phyloP scores from a whole-genome alignment of 2,888 invertebrate genomes.

The Tetragnatha montana region DNA sequence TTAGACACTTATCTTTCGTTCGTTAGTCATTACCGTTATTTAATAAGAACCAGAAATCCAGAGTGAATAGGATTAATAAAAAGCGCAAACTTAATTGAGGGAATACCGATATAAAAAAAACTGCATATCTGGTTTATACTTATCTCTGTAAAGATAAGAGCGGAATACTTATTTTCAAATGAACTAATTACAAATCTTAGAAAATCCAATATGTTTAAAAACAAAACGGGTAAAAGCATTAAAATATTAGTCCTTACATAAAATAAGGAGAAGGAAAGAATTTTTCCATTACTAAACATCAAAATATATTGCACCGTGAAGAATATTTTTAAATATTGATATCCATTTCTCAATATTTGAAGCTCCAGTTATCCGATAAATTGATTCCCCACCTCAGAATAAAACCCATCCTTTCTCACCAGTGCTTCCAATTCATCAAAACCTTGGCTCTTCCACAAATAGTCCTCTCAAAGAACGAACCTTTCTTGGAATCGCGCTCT shows the following conservation, averaged over 20 bases:
- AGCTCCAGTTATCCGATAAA: conserved; percentile 4
- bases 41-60: no score
- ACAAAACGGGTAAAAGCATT: no score
- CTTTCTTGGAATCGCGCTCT: not conserved
- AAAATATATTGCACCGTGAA: not conserved
- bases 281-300: not conserved
- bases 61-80: no score
- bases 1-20: no score
- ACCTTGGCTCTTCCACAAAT: not conserved
- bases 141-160: not conserved
- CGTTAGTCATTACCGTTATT: no score
- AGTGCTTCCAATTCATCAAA: conserved; percentile 18
- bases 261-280: no score
- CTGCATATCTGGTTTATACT: no score
- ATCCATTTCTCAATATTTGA: not conserved
- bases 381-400: conserved; percentile 9
- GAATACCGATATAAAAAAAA: no score
- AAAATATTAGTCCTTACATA: no score
- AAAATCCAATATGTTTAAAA: no score
- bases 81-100: no score
- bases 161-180: not conserved
- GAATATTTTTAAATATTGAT: not conserved
- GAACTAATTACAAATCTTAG: not conserved
- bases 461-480: not conserved
- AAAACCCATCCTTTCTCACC: not conserved